Evolutionary conservation across 2,797 vertebrate species (phyloP), one percentile per base, ranked within the genome.

Genomic region (Cygnus olor): DNA sequence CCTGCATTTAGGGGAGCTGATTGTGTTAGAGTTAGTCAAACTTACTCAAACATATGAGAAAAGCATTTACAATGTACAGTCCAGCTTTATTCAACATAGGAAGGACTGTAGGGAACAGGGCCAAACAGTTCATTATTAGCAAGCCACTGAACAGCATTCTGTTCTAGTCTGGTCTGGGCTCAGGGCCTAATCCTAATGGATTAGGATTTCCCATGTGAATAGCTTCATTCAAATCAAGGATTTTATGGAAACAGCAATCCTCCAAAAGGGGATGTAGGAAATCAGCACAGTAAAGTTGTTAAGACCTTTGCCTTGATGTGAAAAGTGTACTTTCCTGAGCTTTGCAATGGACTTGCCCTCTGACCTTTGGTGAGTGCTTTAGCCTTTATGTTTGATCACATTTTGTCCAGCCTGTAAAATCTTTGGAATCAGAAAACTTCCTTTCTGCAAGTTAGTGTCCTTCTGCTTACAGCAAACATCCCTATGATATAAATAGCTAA

Each of bases 11-110:
- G 28, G 16, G 25, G 11, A 84, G 17, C 8, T 34, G 6, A n/a
- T 54, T 51, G 15, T 83, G 10, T 66, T 45, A 27, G 6, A 6
- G 12, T 49, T 89, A 27, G 14, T 77, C 42, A 65, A 65, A 56
- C 53, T 56, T 32, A 53, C 25, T 53, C 51, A 61, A 58, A 61
- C 27, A 32, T 14, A 20, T 5, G 19, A 73, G 25, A 27, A 81
- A 76, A 86, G 10, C 7, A 2, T 0, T 2, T 58, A 8, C 7
- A 49, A 27, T 2, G 2, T 27, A 34, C 6, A 68, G 36, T 30
- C 14, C 32, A 34, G 44, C 11, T 89, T 80, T 10, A 15, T 60
- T 82, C 32, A 56, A 18, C 25, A 3, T 14, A 32, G 32, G 80
- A 88, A 80, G 16, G 40, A 30, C 18, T 38, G 17, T 14, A 34